Evolutionary conservation across 2,113 vertebrate species (phyloP).

Genomic region (Aythya baeri): DNA sequence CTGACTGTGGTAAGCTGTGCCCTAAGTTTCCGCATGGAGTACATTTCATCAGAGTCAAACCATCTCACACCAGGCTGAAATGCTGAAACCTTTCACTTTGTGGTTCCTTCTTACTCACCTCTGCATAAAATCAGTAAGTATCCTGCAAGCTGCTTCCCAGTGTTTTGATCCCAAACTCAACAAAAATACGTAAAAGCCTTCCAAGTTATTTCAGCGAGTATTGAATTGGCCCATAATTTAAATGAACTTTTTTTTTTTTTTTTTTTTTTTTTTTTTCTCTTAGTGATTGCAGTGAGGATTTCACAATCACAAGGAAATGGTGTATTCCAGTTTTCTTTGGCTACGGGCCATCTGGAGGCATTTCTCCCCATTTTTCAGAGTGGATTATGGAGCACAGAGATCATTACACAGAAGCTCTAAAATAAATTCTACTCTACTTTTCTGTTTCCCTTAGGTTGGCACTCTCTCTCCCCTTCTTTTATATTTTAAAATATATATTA

Average conservation of each 20-base stretch:
- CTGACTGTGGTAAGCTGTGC: neutral
- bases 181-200: neutral
- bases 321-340: neutral
- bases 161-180: neutral
- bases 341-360: neutral
- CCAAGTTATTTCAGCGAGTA: neutral
- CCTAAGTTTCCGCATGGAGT: accelerated
- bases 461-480: neutral
- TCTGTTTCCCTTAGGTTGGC: neutral
- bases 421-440: neutral
- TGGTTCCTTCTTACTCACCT: neutral
- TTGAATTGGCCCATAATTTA: neutral
- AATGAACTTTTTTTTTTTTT: neutral
- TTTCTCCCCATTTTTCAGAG: neutral
- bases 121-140: neutral
- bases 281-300: neutral
- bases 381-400: neutral
- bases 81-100: neutral
- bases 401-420: neutral
- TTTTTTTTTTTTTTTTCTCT: neutral
- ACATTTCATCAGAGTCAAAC: neutral
- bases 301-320: neutral
- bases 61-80: neutral
- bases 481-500: neutral
- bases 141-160: neutral